Conservation (phyloP, 2,888 invertebrate species). For the Therioaphis trifolii region DNA sequence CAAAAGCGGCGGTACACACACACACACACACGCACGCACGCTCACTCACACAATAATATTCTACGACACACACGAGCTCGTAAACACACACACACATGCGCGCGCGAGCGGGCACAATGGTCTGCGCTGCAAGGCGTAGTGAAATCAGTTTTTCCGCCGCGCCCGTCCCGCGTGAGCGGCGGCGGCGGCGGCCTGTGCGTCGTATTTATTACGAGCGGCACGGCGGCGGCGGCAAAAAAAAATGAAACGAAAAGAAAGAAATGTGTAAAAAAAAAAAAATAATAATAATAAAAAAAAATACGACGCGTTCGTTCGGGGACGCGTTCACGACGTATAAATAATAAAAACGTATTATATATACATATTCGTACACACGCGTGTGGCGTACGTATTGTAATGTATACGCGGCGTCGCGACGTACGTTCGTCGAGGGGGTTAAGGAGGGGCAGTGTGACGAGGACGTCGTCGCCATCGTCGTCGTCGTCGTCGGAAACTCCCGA, state of each 20-base stretch:
- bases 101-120: constrained; percentile 46
- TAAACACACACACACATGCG: neutral
- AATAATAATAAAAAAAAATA: neutral
- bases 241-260: constrained; percentile 2
- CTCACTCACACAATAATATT: neutral
- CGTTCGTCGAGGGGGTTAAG: no score
- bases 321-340: constrained; percentile 23
- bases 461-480: no score
- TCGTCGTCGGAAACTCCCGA: constrained; percentile 24
- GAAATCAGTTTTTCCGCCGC: constrained; percentile 57
- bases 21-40: neutral
- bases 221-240: constrained; percentile 3
- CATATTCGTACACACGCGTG: neutral
- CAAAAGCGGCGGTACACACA: constrained; percentile 18
- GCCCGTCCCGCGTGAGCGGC: constrained; percentile 26
- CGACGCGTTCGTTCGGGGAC: constrained; percentile 8
- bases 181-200: neutral
- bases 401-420: neutral
- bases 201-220: constrained; percentile 43
- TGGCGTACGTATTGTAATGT: no score
- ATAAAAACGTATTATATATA: constrained; percentile 28
- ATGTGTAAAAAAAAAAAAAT: neutral
- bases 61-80: constrained; percentile 6
- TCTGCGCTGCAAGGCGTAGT: constrained; percentile 24
- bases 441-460: neutral